These are phyloP conservation scores for Cylloceria caligata DNA, from an alignment of 2,888 invertebrate genomes.

Conservation along the genomic window DNA sequence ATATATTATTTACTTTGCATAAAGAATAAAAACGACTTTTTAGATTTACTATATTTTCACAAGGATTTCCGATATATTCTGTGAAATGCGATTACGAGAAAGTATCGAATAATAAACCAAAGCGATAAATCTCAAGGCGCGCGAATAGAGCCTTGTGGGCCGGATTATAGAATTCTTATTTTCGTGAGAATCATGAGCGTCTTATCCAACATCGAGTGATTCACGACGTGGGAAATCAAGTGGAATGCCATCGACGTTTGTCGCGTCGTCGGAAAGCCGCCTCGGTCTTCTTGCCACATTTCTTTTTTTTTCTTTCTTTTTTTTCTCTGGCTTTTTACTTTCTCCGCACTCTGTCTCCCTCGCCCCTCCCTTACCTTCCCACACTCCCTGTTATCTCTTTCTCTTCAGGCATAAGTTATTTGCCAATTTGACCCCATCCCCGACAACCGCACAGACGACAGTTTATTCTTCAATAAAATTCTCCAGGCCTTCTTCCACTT, in stretches of 20 bases:
- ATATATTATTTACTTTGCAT: neutral
- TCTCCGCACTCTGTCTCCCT: conserved; percentile 39
- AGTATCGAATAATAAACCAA: conserved; percentile 40
- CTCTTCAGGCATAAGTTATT: conserved; percentile 70
- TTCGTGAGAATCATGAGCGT: conserved; percentile 42
- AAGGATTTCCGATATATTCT: conserved; percentile 13
- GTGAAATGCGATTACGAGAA: conserved; percentile 8
- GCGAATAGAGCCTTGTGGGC: conserved; percentile 22
- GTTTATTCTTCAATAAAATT: conserved; percentile 71
- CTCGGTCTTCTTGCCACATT: conserved; percentile 6
- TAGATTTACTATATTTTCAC: neutral
- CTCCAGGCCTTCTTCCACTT: conserved; percentile 14
- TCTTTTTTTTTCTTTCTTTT: conserved; percentile 14
- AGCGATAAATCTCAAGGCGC: conserved; percentile 43
- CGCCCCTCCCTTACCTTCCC: neutral
- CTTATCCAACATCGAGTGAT: conserved; percentile 61
- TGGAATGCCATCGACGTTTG: conserved; percentile 60
- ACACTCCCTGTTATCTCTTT: conserved; percentile 65
- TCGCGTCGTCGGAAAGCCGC: conserved; percentile 32
- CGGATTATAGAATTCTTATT: conserved; percentile 60
- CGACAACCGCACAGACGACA: conserved; percentile 48
- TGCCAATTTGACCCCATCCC: conserved; percentile 68
- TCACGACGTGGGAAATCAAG: conserved; percentile 71
- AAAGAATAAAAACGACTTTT: neutral
- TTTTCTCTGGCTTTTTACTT: conserved; percentile 30